Evolutionary conservation across 2,113 vertebrate species (phyloP), one percentile per base, ranked within the genome.

Genomic region (Gallinago undulata): DNA sequence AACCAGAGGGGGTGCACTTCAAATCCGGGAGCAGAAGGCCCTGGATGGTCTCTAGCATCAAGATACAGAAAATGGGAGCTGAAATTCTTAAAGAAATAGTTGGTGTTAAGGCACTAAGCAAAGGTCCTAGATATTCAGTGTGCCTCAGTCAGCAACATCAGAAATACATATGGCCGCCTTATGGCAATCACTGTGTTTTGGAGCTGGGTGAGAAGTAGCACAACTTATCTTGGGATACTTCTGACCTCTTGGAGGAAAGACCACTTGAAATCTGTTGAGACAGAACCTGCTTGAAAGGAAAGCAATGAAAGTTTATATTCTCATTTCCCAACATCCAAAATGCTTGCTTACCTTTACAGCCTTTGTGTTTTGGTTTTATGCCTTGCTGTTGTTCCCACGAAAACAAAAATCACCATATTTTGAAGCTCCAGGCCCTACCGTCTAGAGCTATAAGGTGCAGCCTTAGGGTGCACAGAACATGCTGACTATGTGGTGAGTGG

Each of bases 391-490:
- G 37, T 48, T 73, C 17, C 19, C 19, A 30, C 41, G 80, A 84
- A 84, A 90, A 39, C 31, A 18, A 74, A 77, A 41, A 10, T 4
- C 13, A 39, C 5, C 23, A 18, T 16, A 22, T 30, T 50, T 45
- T 56, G 47, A 77, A 79, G n/a, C 22, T 51, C 21, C 13, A 55
- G 28, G 24, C 16, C 23, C 11, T 73, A 80, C 51, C 9, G 21
- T 5, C 3, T n/a, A 45, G 30, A 53, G 17, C 13, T 48, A 19
- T 47, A 76, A 60, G 17, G 31, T 39, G 28, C 21, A 87, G n/a
- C 63, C 16, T 73, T 35, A 56, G 8, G 51, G 63, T 12, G 27
- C 0, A 1, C 35, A 62, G 45, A 73, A n/a, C 1, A 1, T 43
- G 39, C 18, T 72, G 45, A 28, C 56, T 87, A 8, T 8, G 3